Base-by-base conservation (phyloP, 2,888 invertebrate genomes). In the Mesorhabditis spiculigera region DNA sequence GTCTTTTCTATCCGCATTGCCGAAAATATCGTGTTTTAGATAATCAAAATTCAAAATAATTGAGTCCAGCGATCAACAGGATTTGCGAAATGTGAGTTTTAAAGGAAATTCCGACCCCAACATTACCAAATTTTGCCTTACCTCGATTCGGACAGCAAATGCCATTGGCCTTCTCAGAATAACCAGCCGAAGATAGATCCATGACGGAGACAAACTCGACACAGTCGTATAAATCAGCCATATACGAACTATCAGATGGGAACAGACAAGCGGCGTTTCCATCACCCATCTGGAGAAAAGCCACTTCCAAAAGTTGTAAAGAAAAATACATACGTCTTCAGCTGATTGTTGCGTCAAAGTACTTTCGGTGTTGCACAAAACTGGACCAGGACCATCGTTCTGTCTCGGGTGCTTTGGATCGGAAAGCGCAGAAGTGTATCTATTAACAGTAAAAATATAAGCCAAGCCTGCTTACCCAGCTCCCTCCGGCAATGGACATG, bases 401-500 rank as follows among this genome's bases (percentile, higher is more conserved):
- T 79, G 80, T 71, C 78, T 68, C 6, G 81, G 81, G 72, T 81
- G 81, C 63, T 74, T 75, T 43, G 79, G 78, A 70, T 81, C 81
- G 6, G 79, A 79, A 4, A 81, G 73, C 8, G 81, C 81, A 1
- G 78, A 78, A 8, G 78, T 78, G 71, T 80, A 80, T 4, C 65
- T 64, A 41, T n/a, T 70, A 72, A 42, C 4, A 45, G 4, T 45
- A 16, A 5, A 8, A 43, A 16, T 67, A 44, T 66, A 13, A 45
- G 8, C 13, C 5, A 42, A 8, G 43, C 16, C 5, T 8, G 50
- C 58, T n/a, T 69, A 72, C 13, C 81, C 81, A 63, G 81, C 81
- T 10, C 81, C 80, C 73, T 81, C 81, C 3, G 81, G 81, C n/a
- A 81, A 68, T 5, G 81, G 81, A 70, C 81, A 81, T 5, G 81